These are phyloP conservation scores for Bradysia coprophila DNA, from an alignment of 1,140 invertebrate species.

Conservation along the genomic window DNA sequence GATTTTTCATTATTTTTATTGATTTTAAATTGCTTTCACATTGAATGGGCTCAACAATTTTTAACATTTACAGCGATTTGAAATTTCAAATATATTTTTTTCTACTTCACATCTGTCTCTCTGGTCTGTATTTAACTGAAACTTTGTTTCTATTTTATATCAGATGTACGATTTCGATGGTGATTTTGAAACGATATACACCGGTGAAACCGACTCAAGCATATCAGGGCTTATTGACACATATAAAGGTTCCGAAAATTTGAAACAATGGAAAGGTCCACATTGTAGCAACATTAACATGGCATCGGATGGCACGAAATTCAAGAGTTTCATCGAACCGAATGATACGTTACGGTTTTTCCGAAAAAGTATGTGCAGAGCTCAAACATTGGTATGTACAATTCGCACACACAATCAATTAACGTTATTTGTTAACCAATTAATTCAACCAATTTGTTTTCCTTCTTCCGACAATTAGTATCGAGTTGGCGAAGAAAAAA, in stretches of 20 bases:
- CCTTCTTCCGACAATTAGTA: constrained; percentile 24
- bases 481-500: constrained; percentile 32
- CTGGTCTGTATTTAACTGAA: no score
- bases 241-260: constrained; percentile 44
- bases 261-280: constrained; percentile 56
- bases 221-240: constrained; percentile 53
- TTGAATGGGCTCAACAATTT: no score
- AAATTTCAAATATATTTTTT: no score
- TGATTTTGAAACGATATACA: constrained; percentile 62
- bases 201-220: constrained; percentile 40
- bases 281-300: constrained; percentile 56
- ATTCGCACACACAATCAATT: background rate
- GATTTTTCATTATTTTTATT: no score
- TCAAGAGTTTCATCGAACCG: constrained; percentile 42
- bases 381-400: constrained; percentile 43
- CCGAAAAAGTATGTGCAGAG: constrained; percentile 63
- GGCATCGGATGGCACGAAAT: constrained; percentile 74
- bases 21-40: no score
- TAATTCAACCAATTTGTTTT: constrained; percentile 2
- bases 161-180: constrained; percentile 78
- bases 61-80: no score
- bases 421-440: background rate
- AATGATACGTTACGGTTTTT: constrained; percentile 56
- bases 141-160: no score
- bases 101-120: no score